Evolutionary conservation across 64 coral and sea anemone genomes (phyloP).

Genomic region (Catalaphyllia jardinei): DNA sequence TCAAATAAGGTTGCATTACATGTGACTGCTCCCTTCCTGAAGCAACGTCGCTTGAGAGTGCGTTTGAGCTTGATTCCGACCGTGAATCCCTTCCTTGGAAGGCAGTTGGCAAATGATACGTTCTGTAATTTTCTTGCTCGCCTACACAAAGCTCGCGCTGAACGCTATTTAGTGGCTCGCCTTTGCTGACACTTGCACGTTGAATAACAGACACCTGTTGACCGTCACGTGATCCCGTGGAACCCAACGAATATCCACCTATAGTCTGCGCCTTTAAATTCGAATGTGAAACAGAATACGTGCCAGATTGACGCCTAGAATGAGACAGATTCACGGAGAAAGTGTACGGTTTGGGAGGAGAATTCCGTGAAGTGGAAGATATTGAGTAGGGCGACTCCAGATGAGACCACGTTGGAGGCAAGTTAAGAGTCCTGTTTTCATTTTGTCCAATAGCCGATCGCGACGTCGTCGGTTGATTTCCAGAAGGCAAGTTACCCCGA

Average conservation of each 20-base stretch:
- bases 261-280: neutral
- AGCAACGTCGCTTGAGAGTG: neutral
- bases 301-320: neutral
- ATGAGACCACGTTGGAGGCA: slow-evolving; percentile 53
- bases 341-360: slow-evolving; percentile 50
- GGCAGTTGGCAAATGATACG: neutral
- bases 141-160: neutral
- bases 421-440: neutral
- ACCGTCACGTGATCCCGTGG: neutral
- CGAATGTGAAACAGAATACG: neutral
- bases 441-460: neutral
- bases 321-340: slow-evolving; percentile 35
- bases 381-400: slow-evolving; percentile 40
- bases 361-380: slow-evolving; percentile 9
- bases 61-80: neutral
- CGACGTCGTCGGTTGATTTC: neutral
- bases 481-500: neutral
- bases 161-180: neutral
- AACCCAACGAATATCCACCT: slow-evolving; percentile 7
- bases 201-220: slow-evolving; percentile 10
- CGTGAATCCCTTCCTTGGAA: neutral
- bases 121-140: slow-evolving; percentile 22
- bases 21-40: neutral
- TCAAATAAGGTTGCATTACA: neutral
- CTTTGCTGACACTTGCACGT: neutral